A percentile compares a stretch with the other conserved stretches of the same genome.
These are phyloP conservation scores for Carcharodon carcharias DNA, from an alignment of 2,797 vertebrate genomes.

Conservation along the genomic window DNA sequence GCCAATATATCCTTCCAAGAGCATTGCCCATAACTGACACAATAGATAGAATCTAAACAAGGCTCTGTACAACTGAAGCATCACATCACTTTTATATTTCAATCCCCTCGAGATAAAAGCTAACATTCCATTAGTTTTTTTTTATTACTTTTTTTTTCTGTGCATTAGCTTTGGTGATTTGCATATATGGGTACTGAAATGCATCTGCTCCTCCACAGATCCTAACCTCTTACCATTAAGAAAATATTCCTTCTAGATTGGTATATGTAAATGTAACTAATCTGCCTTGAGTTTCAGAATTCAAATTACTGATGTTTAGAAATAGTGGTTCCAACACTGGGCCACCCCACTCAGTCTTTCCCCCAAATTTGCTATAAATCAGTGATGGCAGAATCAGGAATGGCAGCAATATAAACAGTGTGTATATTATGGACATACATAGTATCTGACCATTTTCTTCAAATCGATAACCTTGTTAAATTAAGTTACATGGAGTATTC, in stretches of 20 bases:
- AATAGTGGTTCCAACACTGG: neutral
- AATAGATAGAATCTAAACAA: neutral
- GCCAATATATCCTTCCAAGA: neutral
- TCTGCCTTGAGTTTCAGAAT: neutral
- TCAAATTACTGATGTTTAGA: neutral
- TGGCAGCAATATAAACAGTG: neutral
- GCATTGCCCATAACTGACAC: neutral
- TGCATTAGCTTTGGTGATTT: neutral
- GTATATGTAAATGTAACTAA: neutral
- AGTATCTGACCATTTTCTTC: neutral
- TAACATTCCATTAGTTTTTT: neutral
- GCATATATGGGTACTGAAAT: neutral
- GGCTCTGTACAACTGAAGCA: neutral
- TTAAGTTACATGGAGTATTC: neutral
- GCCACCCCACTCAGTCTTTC: neutral
- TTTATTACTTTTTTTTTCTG: neutral
- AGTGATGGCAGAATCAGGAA: neutral
- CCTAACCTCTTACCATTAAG: neutral
- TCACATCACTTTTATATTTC: neutral
- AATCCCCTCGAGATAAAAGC: neutral
- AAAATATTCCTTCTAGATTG: neutral
- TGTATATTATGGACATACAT: neutral
- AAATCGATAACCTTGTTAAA: neutral
- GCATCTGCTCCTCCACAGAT: neutral
- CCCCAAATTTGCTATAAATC: neutral